Percentiles rank a stretch among this genome's conserved stretches.
These are phyloP conservation scores for Himalopsyche japonica DNA, from an alignment of 2,888 invertebrate genomes.

Conservation along the genomic window DNA sequence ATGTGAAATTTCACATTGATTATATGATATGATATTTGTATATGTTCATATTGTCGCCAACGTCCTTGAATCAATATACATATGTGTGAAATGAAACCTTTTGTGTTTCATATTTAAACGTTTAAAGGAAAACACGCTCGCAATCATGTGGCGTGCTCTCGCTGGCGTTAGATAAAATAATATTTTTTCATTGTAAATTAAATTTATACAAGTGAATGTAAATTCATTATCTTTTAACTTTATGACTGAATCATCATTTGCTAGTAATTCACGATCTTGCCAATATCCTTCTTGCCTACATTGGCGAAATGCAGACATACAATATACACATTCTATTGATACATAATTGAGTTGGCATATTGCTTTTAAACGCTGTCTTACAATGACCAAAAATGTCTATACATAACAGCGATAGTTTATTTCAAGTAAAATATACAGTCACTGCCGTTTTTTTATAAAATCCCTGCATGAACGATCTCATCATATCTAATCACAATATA, in stretches of 20 bases:
- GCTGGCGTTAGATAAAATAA: not conserved
- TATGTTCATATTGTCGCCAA: not conserved
- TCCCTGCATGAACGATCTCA: too few species aligned
- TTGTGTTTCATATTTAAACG: not conserved
- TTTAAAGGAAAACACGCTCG: not conserved
- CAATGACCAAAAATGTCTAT: too few species aligned
- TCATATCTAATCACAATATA: too few species aligned
- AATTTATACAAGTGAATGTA: not conserved
- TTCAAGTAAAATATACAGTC: too few species aligned
- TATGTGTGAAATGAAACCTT: not conserved
- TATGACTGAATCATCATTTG: not conserved
- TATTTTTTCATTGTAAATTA: not conserved
- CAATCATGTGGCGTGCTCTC: not conserved
- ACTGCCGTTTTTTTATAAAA: too few species aligned
- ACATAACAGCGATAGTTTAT: too few species aligned
- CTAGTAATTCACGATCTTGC: not conserved
- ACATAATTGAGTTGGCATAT: too few species aligned
- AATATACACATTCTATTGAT: not conserved
- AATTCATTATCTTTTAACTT: not conserved
- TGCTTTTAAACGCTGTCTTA: too few species aligned
- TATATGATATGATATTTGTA: not conserved
- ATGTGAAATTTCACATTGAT: not conserved
- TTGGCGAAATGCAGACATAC: too few species aligned
- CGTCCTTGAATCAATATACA: not conserved
- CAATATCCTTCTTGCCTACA: not conserved